Percentiles rank a stretch among this genome's conserved stretches.
Conservation (phyloP, 2,888 invertebrate genomes). For the Carterocephalus palaemon region DNA sequence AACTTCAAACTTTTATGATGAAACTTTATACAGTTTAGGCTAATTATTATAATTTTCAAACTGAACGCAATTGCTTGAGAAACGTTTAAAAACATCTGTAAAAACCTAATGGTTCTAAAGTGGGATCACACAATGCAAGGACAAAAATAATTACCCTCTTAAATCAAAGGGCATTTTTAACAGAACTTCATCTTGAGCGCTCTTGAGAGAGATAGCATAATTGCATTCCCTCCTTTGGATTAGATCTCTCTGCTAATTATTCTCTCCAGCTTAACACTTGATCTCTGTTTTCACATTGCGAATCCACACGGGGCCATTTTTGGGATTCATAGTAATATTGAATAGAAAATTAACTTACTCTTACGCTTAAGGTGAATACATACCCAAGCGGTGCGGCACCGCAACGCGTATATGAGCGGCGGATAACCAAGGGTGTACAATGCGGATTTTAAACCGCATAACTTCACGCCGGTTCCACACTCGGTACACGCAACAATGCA, state of each 20-base stretch:
- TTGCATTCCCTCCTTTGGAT: conserved; percentile 28
- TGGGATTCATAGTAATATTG: neutral
- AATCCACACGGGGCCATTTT: neutral
- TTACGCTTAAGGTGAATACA: too few species aligned
- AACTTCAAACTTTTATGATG: too few species aligned
- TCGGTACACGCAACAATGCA: too few species aligned
- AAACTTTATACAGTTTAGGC: too few species aligned
- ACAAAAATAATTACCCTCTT: conserved; percentile 21
- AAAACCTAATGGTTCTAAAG: neutral
- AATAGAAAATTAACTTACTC: too few species aligned
- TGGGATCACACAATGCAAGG: conserved; percentile 1
- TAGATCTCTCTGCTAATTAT: conserved; percentile 48
- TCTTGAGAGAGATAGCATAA: conserved; percentile 21
- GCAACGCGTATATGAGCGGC: too few species aligned
- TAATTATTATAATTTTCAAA: too few species aligned
- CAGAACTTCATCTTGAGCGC: conserved; percentile 24
- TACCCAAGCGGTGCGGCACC: too few species aligned
- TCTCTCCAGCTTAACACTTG: conserved; percentile 54
- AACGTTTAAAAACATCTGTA: neutral
- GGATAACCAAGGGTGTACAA: too few species aligned
- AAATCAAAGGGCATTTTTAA: conserved; percentile 22
- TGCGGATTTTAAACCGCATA: too few species aligned
- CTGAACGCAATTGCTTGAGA: too few species aligned
- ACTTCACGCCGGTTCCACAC: too few species aligned
- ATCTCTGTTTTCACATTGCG: conserved; percentile 39